These are phyloP conservation scores for Sarcophaga subvicina DNA, from an alignment of 2,888 invertebrate genomes.

Conservation along the genomic window DNA sequence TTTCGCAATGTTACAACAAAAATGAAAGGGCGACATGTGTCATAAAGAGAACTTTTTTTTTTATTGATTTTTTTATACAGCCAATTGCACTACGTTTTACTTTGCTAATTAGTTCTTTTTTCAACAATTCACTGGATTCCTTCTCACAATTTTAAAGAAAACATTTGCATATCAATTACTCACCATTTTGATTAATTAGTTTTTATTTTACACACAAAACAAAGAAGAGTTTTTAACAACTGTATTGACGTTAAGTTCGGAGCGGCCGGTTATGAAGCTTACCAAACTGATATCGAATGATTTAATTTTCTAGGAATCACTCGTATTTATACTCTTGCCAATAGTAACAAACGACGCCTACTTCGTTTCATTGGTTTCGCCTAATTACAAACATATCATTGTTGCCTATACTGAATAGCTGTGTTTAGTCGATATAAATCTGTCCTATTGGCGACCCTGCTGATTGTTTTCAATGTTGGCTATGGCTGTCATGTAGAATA, in stretches of 20 bases:
- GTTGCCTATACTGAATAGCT: constrained; percentile 44
- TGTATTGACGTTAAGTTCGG: constrained; percentile 82
- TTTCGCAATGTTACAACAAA: not conserved
- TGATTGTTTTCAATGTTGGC: constrained; percentile 31
- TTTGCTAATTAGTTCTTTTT: not conserved
- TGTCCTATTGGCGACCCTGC: not conserved
- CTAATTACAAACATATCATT: not conserved
- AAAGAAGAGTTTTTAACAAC: constrained; percentile 72
- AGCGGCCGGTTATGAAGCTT: constrained; percentile 87
- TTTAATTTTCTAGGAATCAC: constrained; percentile 81
- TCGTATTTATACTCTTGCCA: constrained; percentile 83
- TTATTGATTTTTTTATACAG: not conserved
- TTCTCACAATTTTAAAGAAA: not conserved
- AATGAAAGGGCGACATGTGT: not conserved
- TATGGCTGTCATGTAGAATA: not conserved
- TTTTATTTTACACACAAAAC: constrained; percentile 74
- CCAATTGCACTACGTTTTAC: not conserved
- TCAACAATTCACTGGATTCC: not conserved
- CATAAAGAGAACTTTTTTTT: not conserved
- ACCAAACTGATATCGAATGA: constrained; percentile 85
- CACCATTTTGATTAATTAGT: constrained; percentile 78
- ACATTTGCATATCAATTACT: constrained; percentile 68
- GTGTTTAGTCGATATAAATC: constrained; percentile 30
- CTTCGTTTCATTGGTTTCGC: constrained; percentile 61
- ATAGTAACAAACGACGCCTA: constrained; percentile 72